Evolutionary conservation across 2,113 vertebrate genomes (phyloP).

Genomic region (Synchiropus splendidus): DNA sequence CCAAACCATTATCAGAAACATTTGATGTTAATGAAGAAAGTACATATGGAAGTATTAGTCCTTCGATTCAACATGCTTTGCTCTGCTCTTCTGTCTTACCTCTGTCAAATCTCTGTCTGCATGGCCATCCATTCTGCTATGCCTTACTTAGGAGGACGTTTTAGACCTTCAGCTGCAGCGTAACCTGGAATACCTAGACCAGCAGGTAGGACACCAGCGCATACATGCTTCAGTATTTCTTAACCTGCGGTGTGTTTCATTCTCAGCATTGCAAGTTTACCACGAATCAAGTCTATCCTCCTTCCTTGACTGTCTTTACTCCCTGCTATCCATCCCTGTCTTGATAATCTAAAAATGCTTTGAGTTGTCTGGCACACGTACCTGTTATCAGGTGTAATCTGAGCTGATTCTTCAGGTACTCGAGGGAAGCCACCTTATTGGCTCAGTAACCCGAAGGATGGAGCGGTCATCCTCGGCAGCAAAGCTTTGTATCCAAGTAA

Average conservation of each 20-base stretch:
- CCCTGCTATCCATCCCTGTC: neutral
- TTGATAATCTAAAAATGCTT: neutral
- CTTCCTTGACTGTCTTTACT: neutral
- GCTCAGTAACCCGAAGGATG: constrained; percentile 49
- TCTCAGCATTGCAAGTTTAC: no score
- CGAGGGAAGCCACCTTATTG: constrained; percentile 79
- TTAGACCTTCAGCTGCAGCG: constrained; percentile 98
- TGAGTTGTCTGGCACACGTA: neutral
- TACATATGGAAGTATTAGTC: no score
- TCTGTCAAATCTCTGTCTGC: constrained; percentile 39
- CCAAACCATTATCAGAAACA: no score
- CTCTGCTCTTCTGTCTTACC: constrained; percentile 8
- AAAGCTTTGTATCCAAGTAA: constrained; percentile 24
- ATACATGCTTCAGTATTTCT: neutral
- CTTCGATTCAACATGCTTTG: constrained; percentile 10
- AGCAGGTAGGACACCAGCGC: constrained; percentile 85
- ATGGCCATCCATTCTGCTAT: constrained; percentile 43
- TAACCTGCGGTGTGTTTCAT: neutral
- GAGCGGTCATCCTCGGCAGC: constrained; percentile 13
- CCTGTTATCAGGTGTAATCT: constrained; percentile 7
- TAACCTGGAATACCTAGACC: constrained; percentile 97
- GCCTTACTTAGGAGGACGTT: constrained; percentile 85
- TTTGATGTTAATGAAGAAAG: no score
- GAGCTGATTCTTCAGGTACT: constrained; percentile 71
- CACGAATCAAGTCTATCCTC: neutral